Evolutionary conservation across 2,797 vertebrate genomes (phyloP), one percentile per base, ranked within the genome.

Genomic region (Zalophus californianus): DNA sequence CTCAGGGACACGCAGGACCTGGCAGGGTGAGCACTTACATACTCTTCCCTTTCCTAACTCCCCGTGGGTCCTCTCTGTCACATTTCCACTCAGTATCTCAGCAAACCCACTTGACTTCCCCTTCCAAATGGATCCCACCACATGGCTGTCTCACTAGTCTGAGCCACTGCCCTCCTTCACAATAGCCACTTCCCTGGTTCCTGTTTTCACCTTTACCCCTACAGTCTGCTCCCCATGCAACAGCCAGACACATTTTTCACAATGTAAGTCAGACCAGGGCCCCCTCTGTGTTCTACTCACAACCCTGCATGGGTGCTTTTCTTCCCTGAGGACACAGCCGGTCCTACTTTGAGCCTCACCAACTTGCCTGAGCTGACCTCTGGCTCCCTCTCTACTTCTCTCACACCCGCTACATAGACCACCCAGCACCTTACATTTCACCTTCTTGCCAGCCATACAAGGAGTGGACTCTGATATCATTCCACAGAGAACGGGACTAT

Each of bases 331-430:
- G 44, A 20, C 8, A 38, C 72, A 72, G 32, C 66, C 1, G 1
- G 35, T 32, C 35, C 29, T 32, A 7, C 14, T 0, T 0, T 1
- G 10, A 54, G 5, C 23, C 52, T 82, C 29, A 18, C 1, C 0
- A n/a, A 54, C 25, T 4, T 16, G 12, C 5, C 10, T 3, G 35
- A 2, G 1, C 70, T 15, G 32, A 68, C 8, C 32, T 21, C 54
- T 27, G 2, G 32, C 5, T 78, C 27, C 56, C 7, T 16, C 7
- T 41, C 50, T 3, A 32, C 66, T 25, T 27, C 70, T 44, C 23
- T 54, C 52, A 25, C 3, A 23, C 50, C 60, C 15, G 21, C n/a
- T 16, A 8, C 20, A 20, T 10, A 41, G 16, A 9, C 10, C 23
- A 44, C 56, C 14, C 7, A 27, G 64, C 9, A 35, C 48, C 75